phyloP scores from a whole-genome alignment of 2,797 vertebrate species.

The Manis javanica region DNA sequence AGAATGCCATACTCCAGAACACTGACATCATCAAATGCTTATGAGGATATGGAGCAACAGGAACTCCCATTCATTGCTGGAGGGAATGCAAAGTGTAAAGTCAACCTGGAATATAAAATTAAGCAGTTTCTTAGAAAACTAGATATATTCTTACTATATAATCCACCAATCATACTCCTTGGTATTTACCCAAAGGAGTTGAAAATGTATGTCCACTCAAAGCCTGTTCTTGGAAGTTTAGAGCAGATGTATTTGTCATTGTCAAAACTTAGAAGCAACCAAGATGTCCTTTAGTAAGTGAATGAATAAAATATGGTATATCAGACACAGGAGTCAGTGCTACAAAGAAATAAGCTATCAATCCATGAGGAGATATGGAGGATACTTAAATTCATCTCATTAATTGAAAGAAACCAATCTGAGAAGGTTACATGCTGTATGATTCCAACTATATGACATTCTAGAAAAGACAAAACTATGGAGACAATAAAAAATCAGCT shows the following conservation, averaged over 20 bases:
- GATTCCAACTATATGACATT: not conserved
- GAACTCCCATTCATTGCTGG: not conserved
- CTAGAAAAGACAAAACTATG: not conserved
- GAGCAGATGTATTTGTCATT: not conserved
- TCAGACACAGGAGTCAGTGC: not conserved
- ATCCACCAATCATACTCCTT: not conserved
- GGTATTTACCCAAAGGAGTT: not conserved
- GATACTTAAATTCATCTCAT: not conserved
- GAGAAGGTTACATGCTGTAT: not conserved
- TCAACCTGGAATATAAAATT: too few relatives aligned
- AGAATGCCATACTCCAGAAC: not conserved
- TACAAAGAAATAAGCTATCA: not conserved
- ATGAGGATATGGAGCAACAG: not conserved
- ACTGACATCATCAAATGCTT: not conserved
- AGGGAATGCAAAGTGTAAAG: not conserved
- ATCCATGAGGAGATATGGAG: not conserved
- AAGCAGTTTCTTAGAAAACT: not conserved
- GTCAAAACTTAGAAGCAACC: not conserved
- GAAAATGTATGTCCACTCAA: not conserved
- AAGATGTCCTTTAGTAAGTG: not conserved
- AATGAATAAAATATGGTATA: not conserved
- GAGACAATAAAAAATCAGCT: not conserved
- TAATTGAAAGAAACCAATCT: not conserved
- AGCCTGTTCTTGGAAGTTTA: not conserved
- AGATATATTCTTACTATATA: not conserved